Percentiles rank a stretch among this genome's conserved stretches.
phyloP scores from a whole-genome alignment of 2,888 invertebrate genomes.

The Rhimphoctona megacephalus region DNA sequence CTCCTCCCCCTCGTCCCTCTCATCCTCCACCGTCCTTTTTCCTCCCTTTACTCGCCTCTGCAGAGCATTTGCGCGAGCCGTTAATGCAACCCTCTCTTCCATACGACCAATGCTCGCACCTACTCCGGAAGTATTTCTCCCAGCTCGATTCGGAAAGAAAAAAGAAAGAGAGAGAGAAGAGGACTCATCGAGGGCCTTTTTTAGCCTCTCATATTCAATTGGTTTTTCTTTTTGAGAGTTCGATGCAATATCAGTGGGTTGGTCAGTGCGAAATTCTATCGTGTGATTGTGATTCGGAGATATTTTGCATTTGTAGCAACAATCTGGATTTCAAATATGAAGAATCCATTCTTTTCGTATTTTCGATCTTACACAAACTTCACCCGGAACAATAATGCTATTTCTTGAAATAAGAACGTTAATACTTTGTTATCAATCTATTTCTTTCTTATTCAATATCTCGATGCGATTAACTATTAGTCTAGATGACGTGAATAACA shows the following conservation, averaged over 20 bases:
- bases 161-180: background rate
- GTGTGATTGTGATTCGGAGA: background rate
- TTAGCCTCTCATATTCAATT: slow-evolving; percentile 13
- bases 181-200: slow-evolving; percentile 30
- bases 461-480: no score
- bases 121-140: slow-evolving; percentile 61
- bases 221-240: background rate
- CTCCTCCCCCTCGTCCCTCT: slow-evolving; percentile 47
- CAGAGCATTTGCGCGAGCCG: slow-evolving; percentile 52
- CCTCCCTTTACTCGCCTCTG: slow-evolving; percentile 46
- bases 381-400: no score
- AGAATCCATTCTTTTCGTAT: background rate
- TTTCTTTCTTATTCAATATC: no score
- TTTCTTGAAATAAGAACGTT: no score
- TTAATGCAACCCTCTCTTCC: slow-evolving; percentile 61
- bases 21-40: slow-evolving; percentile 44
- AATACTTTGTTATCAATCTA: no score
- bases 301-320: no score
- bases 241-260: background rate
- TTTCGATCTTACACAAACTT: no score
- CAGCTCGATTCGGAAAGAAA: slow-evolving; percentile 2
- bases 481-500: no score
- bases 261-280: background rate
- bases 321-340: background rate
- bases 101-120: slow-evolving; percentile 38